These are phyloP conservation scores for Macropus fuliginosus DNA, from an alignment of 2,797 vertebrate genomes.

Conservation along the genomic window DNA sequence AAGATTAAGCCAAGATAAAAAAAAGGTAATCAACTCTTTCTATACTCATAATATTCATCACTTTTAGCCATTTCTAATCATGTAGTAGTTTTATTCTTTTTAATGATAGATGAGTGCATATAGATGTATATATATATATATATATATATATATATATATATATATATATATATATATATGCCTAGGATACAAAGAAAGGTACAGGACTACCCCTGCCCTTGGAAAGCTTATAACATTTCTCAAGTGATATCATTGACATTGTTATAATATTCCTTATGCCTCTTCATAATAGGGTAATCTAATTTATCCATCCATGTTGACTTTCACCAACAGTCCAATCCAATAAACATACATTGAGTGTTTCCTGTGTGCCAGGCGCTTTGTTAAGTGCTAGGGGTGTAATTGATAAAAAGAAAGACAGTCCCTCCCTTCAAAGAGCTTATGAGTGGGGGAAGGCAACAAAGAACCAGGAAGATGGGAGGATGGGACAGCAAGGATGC, in stretches of 20 bases:
- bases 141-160: too few species aligned
- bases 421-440: background rate
- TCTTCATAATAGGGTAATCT: background rate
- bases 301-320: background rate
- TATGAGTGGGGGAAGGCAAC: background rate
- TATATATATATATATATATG: background rate
- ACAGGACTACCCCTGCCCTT: background rate
- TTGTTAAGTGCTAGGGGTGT: background rate
- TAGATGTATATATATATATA: too few species aligned
- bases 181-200: background rate
- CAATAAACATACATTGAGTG: background rate
- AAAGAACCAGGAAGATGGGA: background rate
- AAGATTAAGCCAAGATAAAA: background rate
- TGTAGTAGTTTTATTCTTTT: background rate
- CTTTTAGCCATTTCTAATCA: constrained; percentile 19
- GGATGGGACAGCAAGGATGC: background rate
- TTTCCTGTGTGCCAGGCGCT: background rate
- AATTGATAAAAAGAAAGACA: background rate
- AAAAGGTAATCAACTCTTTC: constrained; percentile 7
- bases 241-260: background rate
- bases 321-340: background rate
- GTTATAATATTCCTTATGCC: background rate
- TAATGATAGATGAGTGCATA: too few species aligned
- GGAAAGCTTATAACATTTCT: background rate
- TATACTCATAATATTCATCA: background rate